Base-by-base conservation (phyloP, 2,797 vertebrate species). In the Hydrophis major region DNA sequence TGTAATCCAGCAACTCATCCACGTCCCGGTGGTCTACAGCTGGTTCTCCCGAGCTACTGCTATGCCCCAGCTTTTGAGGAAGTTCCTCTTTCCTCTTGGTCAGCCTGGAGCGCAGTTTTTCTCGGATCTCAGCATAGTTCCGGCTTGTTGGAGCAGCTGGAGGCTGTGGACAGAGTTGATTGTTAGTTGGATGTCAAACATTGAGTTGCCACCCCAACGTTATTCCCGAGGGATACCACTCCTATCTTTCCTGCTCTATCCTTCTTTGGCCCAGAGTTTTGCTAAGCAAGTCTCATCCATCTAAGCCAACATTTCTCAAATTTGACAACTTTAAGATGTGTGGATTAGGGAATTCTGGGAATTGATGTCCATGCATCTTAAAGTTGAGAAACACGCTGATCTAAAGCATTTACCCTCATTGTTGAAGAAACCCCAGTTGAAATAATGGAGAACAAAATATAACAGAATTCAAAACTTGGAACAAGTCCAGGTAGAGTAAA, bases 51-150 rank as follows among this genome's bases (percentile, higher is more conserved):
- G 97, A 96, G 95, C 97, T 94, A 92, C 96, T 96, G 95, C 94
- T 97, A 93, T 96, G 91, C 93, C 99, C 99, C 91, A 98, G 98
- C 88, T 99, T 98, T 97, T 98, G 98, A 1, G 99, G 99, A 91
- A 99, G 97, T 97, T 99, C 99, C 96, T 99, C 99, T 97, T 99
- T 99, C 93, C 99, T 98, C 91, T 99, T 98, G 60, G 99, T 99
- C 95, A 99, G 98, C 92, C 99, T 98, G 0, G 99, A 98, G 83
- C 99, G 98, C 88, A 99, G 98, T 96, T 99, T 99, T 98, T 99
- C 99, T 61, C 99, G 98, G 97, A 99, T 99, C 97, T 99, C 99
- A 0, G 99, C 98, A 0, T 99, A 99, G 97, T 99, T 99, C 91
- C 99, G 98, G 98, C 99, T 99, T 0, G 99, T 99, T 66, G 99